Base-by-base conservation (phyloP, 2,113 vertebrate genomes). In the Verasper variegatus region DNA sequence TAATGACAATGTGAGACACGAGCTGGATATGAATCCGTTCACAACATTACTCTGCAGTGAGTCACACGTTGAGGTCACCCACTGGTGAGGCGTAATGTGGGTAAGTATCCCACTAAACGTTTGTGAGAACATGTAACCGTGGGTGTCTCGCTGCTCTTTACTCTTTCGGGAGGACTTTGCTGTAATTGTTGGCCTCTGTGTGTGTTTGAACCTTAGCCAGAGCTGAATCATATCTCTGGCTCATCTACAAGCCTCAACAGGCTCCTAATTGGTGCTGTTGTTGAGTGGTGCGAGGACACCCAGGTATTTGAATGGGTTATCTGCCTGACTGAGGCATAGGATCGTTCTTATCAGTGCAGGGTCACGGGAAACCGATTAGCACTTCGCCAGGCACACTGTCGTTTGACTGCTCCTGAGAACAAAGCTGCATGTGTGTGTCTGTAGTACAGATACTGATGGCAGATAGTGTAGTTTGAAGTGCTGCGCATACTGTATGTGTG, bases 291-390 rank as follows among this genome's bases (percentile, higher is more conserved):
- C 45, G 74, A 89, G 84, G 89, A 90, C 80, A 85, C 71, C 61
- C 89, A 88, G 85, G 83, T 91, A 89, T 93, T 87, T 90, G 83
- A 93, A 89, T 87, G 82, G 83, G 73, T 81, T 91, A 89, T 90
- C 88, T 89, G 69, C 71, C 64, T 35, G 65, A 83, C 59, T 81
- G 91, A 88, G 75, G 81, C 76, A 88, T 81, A 83, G 86, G 78
- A 91, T 87, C 78, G 37, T 61, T 89, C 89, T 91, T 92, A 93
- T 93, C 92, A 76, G 85, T 42, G 71, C 74, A 58, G 87, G 89
- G 89, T 92, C 82, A 85, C 64, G 17, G 74, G 78, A 87, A 92
- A 85, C 65, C 86, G 85, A 93, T 92, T 88, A 89, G 61, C 82
- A 78, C 83, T 77, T 80, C 77, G 26, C 79, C 69, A 74, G 73